Evolutionary conservation across 2,888 invertebrate species (phyloP), one percentile per base, ranked within the genome.

Genomic region (Meloe dianella): DNA sequence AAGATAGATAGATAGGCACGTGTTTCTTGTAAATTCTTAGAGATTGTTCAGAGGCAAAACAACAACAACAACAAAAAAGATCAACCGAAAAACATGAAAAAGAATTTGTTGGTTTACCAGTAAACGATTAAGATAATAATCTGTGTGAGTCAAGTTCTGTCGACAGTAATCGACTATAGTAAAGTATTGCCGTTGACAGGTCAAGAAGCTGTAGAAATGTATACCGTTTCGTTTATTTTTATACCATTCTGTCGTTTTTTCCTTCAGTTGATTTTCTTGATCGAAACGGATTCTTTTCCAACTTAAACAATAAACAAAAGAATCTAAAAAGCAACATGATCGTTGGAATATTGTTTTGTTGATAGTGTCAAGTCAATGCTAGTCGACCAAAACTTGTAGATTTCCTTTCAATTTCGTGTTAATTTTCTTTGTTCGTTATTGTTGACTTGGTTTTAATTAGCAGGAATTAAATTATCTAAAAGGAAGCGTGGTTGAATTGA

Each of bases 381-480:
- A 41, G 5, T 41, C 41, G 41, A 41, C 17, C 17, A 17, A 41
- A 41, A 41, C 41, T n/a, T 41, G 41, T 41, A 17, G 41, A 41
- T 41, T 41, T 17, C 41, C 41, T 41, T 41, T n/a, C 41, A 41
- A 41, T n/a, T n/a, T 22, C 54, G 20, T 35, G 59, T 32, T 30
- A 27, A 4, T 17, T 58, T 35, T 14, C 41, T 35, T 10, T n/a
- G 14, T 5, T 61, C 29, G 27, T 61, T 60, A 47, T 60, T 59
- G 20, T 14, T 22, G 4, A 2, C 5, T 24, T 24, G 30, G 32
- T 61, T 41, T 17, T 41, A 41, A 41, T 41, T 41, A 41, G 41
- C n/a, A 4, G n/a, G 41, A 17, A 41, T 41, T 41, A 41, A 7
- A 41, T 41, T 41, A 27, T 27, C 27, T 41, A 8, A 41, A 41